Conservation (phyloP, 2,797 vertebrate species). For the Rhabdomys pumilio region DNA sequence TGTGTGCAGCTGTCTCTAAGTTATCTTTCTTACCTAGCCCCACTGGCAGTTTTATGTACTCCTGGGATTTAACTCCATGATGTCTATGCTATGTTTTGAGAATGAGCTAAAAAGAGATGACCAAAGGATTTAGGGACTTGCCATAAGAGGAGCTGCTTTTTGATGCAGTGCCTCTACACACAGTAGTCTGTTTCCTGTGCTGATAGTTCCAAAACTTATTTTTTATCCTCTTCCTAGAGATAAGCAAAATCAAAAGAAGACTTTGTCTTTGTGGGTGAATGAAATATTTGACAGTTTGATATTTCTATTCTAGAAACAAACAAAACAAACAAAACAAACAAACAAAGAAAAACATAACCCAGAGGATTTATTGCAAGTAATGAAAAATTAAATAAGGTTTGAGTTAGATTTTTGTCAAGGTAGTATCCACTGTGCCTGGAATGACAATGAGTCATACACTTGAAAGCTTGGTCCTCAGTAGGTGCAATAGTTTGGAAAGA, state of each 20-base stretch:
- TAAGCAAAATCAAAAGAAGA: background rate
- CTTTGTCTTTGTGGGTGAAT: background rate
- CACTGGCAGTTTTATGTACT: fast-evolving
- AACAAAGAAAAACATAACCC: background rate
- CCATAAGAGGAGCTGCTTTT: background rate
- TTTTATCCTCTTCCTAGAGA: background rate
- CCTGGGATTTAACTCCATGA: background rate
- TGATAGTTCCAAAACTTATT: background rate
- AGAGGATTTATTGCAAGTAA: background rate
- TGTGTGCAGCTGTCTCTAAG: background rate
- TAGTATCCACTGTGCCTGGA: background rate
- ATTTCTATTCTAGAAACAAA: background rate
- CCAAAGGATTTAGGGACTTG: background rate
- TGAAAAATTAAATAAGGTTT: too few relatives aligned
- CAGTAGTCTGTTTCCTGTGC: background rate
- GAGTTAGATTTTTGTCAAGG: background rate
- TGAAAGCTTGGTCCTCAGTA: background rate
- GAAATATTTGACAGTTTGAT: background rate
- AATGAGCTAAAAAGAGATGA: background rate
- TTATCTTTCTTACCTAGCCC: background rate
- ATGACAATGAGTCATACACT: background rate
- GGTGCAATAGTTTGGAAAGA: background rate
- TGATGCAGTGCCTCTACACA: background rate
- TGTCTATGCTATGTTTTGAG: background rate
- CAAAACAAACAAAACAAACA: background rate